Percentiles rank a stretch among this genome's conserved stretches.
These are phyloP conservation scores for Caloenas nicobarica DNA, from an alignment of 2,113 vertebrate species.

Conservation along the genomic window DNA sequence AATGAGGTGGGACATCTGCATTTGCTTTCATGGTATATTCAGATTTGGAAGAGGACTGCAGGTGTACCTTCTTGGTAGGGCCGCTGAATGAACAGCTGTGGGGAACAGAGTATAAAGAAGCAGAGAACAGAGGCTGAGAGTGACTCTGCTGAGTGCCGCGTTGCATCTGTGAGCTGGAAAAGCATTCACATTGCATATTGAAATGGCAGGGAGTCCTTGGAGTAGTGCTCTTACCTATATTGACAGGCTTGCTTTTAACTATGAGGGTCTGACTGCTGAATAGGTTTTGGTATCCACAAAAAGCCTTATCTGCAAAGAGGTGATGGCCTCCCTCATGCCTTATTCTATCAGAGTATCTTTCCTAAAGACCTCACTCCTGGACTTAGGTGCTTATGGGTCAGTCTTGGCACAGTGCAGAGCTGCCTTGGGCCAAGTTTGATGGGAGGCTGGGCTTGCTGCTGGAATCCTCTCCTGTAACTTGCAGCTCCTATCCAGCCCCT, in stretches of 20 bases:
- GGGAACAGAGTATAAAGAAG: background rate
- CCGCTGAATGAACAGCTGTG: background rate
- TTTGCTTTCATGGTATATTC: background rate
- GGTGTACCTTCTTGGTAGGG: background rate
- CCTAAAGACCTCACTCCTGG: background rate
- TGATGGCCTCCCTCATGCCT: background rate
- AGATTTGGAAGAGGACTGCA: conserved; percentile 6
- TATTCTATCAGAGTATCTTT: background rate
- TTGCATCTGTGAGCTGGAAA: background rate
- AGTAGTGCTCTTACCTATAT: background rate
- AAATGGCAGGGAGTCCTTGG: background rate
- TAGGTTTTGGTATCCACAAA: background rate
- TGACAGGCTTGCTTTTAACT: background rate
- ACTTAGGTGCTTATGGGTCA: background rate
- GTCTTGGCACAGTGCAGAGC: background rate
- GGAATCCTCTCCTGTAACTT: background rate
- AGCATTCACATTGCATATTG: background rate
- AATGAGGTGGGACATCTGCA: background rate
- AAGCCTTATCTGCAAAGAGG: background rate
- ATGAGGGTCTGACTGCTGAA: background rate
- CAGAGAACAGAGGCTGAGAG: accelerated
- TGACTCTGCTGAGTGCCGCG: background rate
- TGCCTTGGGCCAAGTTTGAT: background rate
- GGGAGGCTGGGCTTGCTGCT: background rate
- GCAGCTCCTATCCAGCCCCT: background rate